phyloP scores from a whole-genome alignment of 2,888 invertebrate genomes.

The Leucoptera coffeella region DNA sequence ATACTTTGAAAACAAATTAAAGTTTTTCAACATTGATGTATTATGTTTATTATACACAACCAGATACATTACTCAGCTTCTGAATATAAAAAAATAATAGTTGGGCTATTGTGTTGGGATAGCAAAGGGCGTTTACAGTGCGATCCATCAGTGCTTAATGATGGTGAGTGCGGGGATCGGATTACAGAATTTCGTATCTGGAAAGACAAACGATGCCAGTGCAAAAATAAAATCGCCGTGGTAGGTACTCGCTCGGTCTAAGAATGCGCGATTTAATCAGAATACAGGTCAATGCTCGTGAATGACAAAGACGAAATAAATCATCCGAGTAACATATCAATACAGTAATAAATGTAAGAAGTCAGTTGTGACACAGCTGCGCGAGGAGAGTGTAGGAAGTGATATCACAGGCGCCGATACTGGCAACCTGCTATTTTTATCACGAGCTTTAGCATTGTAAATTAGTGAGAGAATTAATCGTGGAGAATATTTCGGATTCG shows the following conservation, averaged over 20 bases:
- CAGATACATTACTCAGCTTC: too few relatives aligned
- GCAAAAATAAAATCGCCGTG: neutral
- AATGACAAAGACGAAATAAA: constrained; percentile 27
- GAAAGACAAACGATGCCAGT: neutral
- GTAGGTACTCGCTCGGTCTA: constrained; percentile 7
- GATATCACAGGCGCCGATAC: too few relatives aligned
- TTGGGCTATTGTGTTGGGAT: neutral
- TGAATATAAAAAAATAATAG: neutral
- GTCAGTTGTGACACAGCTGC: constrained; percentile 20
- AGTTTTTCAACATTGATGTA: too few relatives aligned
- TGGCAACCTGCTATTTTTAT: too few relatives aligned
- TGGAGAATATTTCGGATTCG: too few relatives aligned
- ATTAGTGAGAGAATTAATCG: too few relatives aligned
- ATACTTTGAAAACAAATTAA: too few relatives aligned
- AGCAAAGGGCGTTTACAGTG: constrained; percentile 3
- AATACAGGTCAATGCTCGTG: constrained; percentile 20
- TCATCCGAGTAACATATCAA: constrained; percentile 30
- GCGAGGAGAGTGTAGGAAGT: constrained; percentile 15
- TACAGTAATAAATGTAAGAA: constrained; percentile 23
- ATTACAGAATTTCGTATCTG: too few relatives aligned
- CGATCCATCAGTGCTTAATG: constrained; percentile 9
- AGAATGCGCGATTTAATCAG: constrained; percentile 14
- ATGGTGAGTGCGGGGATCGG: constrained; percentile 1
- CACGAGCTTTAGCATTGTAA: too few relatives aligned
- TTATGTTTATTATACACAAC: too few relatives aligned